Base-by-base conservation (phyloP, 1,140 invertebrate species). In the Homalodisca vitripennis region DNA sequence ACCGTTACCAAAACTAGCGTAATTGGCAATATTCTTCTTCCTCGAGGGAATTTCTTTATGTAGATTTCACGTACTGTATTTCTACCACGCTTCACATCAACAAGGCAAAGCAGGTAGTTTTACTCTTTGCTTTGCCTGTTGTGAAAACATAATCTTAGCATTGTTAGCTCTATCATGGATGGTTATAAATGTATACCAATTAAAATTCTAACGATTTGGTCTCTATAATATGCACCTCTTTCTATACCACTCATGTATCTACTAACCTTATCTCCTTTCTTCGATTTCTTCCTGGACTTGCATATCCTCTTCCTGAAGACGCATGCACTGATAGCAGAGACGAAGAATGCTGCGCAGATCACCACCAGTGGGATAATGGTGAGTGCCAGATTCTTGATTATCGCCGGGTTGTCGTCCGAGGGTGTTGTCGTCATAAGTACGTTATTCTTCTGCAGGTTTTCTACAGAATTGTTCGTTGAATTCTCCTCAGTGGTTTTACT, bases 361-460 rank as follows among this genome's bases (percentile, higher is more conserved):
- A 89, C 78, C 6, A 83, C 77, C 24, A 89, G 78, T 0, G 87
- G 86, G 22, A 89, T 80, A 14, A 89, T 74, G 2, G 85, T 85
- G 71, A 83, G 79, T 0, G 81, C 77, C 3, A 86, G 71, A 68
- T 85, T 83, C 55, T 24, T 26, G 22, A 60, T 3, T 13, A 60
- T 13, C 6, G 27, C 24, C 14, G 14, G 55, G n/a, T 27, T 26
- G 14, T 60, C 55, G 2, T 60, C 55, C 24, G 24, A 10, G 6
- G 55, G 27, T 2, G 55, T 27, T 3, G 48, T 10, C 26, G 55
- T 60, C 20, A 80, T 76, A 1, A 78, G 76, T 12, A 77, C 73
- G 10, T 76, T 73, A 17, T 69, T 73, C 1, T 70, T 34, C 6
- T 48, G 17, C 6, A 64, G 13, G 22, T 24, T 51, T 1, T 62